Percentiles rank a stretch among this genome's conserved stretches.
These are phyloP conservation scores for Lonchura striata DNA, from an alignment of 2,113 vertebrate genomes.

Conservation along the genomic window DNA sequence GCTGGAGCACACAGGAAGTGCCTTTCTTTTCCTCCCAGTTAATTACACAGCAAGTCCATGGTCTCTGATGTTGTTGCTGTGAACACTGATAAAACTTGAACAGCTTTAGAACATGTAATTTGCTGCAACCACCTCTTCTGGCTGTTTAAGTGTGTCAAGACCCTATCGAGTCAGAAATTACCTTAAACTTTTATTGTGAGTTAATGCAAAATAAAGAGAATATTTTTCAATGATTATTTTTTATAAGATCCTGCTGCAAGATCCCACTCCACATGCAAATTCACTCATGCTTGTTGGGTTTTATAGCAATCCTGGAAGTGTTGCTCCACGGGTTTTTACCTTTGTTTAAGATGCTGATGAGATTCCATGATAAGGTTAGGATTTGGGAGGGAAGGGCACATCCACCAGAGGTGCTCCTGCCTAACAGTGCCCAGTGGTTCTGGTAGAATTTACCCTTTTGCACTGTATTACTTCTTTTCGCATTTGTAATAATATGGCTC, in stretches of 20 bases:
- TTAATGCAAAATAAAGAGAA: not conserved
- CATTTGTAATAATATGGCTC: not conserved
- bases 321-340: not conserved
- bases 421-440: rapidly evolving
- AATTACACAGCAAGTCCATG: not conserved
- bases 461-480: not conserved
- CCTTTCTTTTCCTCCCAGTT: not conserved
- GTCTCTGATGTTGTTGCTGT: slow-evolving; percentile 18
- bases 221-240: not conserved
- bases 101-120: not conserved
- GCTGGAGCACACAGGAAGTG: not conserved
- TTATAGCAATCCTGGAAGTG: not conserved
- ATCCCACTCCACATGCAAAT: not conserved
- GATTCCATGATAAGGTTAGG: not conserved
- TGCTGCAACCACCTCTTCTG: not conserved
- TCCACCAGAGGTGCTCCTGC: not conserved
- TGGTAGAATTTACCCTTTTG: not conserved
- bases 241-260: not conserved
- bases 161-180: not conserved
- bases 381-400: not conserved
- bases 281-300: not conserved
- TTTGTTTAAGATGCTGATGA: not conserved
- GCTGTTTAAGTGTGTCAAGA: not conserved
- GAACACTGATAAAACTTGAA: slow-evolving; percentile 31
- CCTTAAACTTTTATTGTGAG: not conserved